These are phyloP conservation scores for Tuta absoluta DNA, from an alignment of 2,888 invertebrate genomes.

Conservation along the genomic window DNA sequence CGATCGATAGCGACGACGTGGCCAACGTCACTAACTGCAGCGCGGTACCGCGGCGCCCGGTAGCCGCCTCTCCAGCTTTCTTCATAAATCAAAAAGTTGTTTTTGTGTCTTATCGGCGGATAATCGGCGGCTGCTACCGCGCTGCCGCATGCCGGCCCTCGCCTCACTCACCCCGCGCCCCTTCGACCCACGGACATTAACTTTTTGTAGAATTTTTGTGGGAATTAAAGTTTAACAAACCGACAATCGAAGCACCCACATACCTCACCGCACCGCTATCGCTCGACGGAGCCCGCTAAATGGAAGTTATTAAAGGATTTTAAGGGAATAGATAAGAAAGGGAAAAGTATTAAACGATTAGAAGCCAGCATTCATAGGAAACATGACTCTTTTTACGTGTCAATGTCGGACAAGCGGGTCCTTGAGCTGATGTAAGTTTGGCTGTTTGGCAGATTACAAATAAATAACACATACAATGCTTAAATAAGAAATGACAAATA, in stretches of 20 bases:
- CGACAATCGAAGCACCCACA: conserved; percentile 51
- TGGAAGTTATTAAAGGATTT: conserved; percentile 63
- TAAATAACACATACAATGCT: background rate
- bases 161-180: conserved; percentile 39
- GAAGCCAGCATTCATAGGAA: conserved; percentile 30
- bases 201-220: conserved; percentile 65
- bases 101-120: conserved; percentile 76
- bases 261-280: conserved; percentile 41
- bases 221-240: conserved; percentile 63
- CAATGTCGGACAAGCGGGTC: background rate
- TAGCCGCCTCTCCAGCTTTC: conserved; percentile 73
- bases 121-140: conserved; percentile 76
- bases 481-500: background rate
- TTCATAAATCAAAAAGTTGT: conserved; percentile 80
- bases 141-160: conserved; percentile 53
- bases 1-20: conserved; percentile 18
- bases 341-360: conserved; percentile 35
- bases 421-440: background rate
- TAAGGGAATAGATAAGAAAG: conserved; percentile 55
- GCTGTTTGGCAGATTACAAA: background rate
- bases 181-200: conserved; percentile 57
- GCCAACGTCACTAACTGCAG: conserved; percentile 55
- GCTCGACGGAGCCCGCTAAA: conserved; percentile 49
- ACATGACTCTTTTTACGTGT: conserved; percentile 23
- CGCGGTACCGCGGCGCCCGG: conserved; percentile 65